These are phyloP conservation scores for Rousettus madagascariensis DNA, from an alignment of 2,797 vertebrate genomes.

Conservation along the genomic window DNA sequence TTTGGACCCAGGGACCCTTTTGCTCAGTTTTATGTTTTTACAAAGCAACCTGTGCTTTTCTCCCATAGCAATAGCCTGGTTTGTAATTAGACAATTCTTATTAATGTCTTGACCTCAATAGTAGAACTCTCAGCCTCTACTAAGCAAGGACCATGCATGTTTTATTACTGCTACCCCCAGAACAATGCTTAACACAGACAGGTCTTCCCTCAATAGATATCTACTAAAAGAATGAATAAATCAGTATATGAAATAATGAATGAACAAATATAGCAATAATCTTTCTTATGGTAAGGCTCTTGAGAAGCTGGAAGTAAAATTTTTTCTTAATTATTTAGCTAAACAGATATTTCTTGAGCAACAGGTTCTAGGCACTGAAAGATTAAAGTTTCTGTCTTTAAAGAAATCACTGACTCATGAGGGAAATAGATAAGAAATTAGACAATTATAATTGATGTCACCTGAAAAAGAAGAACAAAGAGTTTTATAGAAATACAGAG, in stretches of 20 bases:
- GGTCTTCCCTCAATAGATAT: not conserved
- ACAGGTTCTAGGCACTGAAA: not conserved
- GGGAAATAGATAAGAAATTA: not conserved
- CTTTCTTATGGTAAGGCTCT: not conserved
- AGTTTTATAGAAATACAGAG: not conserved
- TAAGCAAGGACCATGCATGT: not conserved
- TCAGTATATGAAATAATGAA: not conserved
- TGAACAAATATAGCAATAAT: not conserved
- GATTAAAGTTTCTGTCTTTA: not conserved
- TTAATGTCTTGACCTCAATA: not conserved
- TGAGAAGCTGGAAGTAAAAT: not conserved
- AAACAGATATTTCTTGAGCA: constrained; percentile 16
- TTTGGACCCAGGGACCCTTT: not conserved
- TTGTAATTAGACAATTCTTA: not conserved
- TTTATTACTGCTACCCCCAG: not conserved
- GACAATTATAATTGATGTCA: not conserved
- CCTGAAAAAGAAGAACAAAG: not conserved
- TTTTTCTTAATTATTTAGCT: not conserved
- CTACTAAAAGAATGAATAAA: not conserved
- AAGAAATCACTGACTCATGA: not conserved
- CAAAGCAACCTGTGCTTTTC: not conserved
- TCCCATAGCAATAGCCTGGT: not conserved
- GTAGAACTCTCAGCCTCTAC: not conserved
- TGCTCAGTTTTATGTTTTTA: not conserved
- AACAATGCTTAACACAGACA: not conserved